Base-by-base conservation (phyloP, 2,888 invertebrate species). In the Trachelus stipa region DNA sequence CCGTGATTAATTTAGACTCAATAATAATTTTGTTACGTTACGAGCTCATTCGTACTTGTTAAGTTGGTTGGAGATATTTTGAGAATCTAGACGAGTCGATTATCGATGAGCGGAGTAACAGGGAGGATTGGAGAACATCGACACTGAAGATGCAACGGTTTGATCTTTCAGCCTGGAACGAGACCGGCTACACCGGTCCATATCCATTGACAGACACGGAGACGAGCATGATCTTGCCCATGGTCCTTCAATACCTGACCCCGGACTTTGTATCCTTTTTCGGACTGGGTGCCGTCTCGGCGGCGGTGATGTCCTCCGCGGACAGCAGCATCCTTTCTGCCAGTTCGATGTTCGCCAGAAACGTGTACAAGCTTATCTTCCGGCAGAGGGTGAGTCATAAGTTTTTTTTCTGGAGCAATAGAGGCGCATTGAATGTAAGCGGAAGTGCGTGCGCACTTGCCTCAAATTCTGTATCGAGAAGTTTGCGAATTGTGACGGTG, bases 231-330 rank as follows among this genome's bases (percentile, higher is more conserved):
- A 98, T 99, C 86, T 93, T 99, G 84, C 99, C 99, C 73, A 95
- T 99, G 95, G 99, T 99, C 74, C 93, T 99, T 88, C 99, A 99
- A 92, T 97, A 98, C 91, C 93, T 99, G 77, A 99, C 99, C 12
- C 99, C 99, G 0, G 95, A 96, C 91, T 97, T 97, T 91, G 97
- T 99, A 35, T 97, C 99, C 4, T 99, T 99, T 93, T 97, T 99
- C 90, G 99, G 99, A 11, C 94, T 99, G 83, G 99, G 99, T 0
- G 99, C 99, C 11, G 98, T 99, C 11, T 99, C 99, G 0, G 99
- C 99, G 1, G 99, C 99, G 33, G 99, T 99, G 83, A 99, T 99
- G 99, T 99, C 99, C 68, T 99, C 99, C 0, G 99, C 99, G 0
- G 99, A 99, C 92, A 99, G 99, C 77, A 99, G 99, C 85, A 98